A percentile compares a stretch with the other conserved stretches of the same genome.
Evolutionary conservation across 2,797 vertebrate genomes (phyloP).

Genomic region (Fratercula arctica): DNA sequence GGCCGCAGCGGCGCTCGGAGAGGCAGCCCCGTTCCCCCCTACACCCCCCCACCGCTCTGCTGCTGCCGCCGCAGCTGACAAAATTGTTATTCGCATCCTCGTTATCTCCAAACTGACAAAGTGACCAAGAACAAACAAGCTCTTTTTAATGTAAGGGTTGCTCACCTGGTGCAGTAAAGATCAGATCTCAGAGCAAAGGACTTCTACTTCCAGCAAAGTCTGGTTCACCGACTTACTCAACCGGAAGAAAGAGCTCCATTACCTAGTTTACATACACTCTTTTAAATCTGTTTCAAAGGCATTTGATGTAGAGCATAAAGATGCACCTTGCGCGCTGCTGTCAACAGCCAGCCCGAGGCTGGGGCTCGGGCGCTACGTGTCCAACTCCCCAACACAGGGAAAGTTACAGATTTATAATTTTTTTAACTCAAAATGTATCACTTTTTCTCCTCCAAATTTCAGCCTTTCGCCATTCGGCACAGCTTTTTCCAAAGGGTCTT

Average conservation of each 20-base stretch:
- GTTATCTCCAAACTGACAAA: background rate
- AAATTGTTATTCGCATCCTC: background rate
- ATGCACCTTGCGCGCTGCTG: constrained; percentile 5
- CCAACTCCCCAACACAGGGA: background rate
- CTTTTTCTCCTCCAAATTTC: background rate
- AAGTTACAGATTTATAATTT: background rate
- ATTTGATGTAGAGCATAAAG: background rate
- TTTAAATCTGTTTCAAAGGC: background rate
- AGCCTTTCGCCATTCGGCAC: background rate
- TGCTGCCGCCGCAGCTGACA: background rate
- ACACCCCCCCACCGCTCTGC: background rate
- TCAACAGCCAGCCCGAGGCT: background rate
- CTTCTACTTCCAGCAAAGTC: constrained; percentile 31
- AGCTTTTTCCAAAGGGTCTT: background rate
- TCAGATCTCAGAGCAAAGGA: constrained; percentile 6
- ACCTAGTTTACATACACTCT: constrained; percentile 27
- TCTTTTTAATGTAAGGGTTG: background rate
- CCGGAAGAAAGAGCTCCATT: constrained; percentile 37
- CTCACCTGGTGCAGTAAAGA: constrained; percentile 59
- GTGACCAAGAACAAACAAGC: background rate
- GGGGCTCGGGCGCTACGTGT: background rate
- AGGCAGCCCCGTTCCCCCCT: background rate
- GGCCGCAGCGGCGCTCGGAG: background rate
- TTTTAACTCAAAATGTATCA: background rate
- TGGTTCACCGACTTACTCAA: constrained; percentile 8